Evolutionary conservation across 2,888 invertebrate genomes (phyloP), one percentile per base, ranked within the genome.

Genomic region (Euphydryas editha): DNA sequence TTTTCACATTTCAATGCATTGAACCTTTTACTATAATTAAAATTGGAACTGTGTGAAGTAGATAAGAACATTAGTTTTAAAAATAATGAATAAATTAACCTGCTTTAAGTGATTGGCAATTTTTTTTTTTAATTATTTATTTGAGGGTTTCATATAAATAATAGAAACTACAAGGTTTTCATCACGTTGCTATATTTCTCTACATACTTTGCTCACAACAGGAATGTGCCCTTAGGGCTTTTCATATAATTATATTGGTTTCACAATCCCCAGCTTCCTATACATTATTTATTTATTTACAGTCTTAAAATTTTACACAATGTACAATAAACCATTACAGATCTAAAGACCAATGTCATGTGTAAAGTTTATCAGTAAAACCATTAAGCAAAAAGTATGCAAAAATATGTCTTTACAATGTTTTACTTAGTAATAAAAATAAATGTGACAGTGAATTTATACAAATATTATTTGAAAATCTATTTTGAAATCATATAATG

Each of bases 151-250:
- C 49, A 67, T 64, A 58, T 60, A 37, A n/a, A n/a, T 70, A 69
- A 72, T 75, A 72, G 61, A 79, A 79, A 78, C 68, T 70, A 70
- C 70, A 74, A 55, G 70, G 68, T 63, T 66, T 58, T 62, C 70
- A 65, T 72, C 61, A 69, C 68, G 72, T 67, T 68, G 60, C 71
- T 74, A 71, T 76, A 79, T 82, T 83, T 78, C 74, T 79, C 76
- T 77, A 78, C 72, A 73, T 69, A 62, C 55, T 72, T 73, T 71
- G 72, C 74, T 78, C 75, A 78, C 74, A 76, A 82, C 77, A 82
- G 86, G 86, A 87, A 87, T 88, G 82, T 81, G 81, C 83, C 88
- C 88, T 87, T 78, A 70, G 86, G 85, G 85, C 83, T 74, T 76
- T 76, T 24, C 59, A 60, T 63, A 59, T 59, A 64, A 17, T 60